A percentile compares a stretch with the other conserved stretches of the same genome.
Conservation (phyloP, 2,797 vertebrate genomes). For the Paguma larvata region DNA sequence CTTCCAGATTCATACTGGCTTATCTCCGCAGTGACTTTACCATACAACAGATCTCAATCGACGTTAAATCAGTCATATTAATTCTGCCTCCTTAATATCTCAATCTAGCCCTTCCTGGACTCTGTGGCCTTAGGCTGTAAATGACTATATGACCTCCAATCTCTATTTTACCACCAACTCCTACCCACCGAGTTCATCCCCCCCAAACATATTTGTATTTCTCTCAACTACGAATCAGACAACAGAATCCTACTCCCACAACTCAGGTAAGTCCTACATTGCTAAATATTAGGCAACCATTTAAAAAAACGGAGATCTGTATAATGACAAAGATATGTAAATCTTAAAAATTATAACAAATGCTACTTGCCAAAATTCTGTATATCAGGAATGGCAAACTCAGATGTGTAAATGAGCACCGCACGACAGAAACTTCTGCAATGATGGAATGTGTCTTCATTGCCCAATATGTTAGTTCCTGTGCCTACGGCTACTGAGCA, state of each 20-base stretch:
- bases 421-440: not conserved
- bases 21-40: not conserved
- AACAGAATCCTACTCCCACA: not conserved
- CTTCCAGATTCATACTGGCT: not conserved
- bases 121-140: not conserved
- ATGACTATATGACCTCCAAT: not conserved
- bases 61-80: not conserved
- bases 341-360: slow-evolving; percentile 18
- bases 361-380: not conserved
- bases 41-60: not conserved
- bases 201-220: not conserved
- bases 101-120: not conserved
- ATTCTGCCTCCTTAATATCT: not conserved
- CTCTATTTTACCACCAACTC: not conserved
- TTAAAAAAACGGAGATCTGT: not conserved
- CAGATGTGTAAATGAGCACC: not conserved
- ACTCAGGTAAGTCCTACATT: not conserved
- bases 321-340: not conserved
- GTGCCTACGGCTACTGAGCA: not conserved
- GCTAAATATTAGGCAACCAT: not conserved
- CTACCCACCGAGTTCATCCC: not conserved
- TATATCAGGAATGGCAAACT: not conserved
- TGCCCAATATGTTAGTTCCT: not conserved
- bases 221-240: not conserved
- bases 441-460: not conserved